A percentile compares a stretch with the other conserved stretches of the same genome.
Conservation (phyloP, 2,797 vertebrate genomes). For the Lateolabrax maculatus region DNA sequence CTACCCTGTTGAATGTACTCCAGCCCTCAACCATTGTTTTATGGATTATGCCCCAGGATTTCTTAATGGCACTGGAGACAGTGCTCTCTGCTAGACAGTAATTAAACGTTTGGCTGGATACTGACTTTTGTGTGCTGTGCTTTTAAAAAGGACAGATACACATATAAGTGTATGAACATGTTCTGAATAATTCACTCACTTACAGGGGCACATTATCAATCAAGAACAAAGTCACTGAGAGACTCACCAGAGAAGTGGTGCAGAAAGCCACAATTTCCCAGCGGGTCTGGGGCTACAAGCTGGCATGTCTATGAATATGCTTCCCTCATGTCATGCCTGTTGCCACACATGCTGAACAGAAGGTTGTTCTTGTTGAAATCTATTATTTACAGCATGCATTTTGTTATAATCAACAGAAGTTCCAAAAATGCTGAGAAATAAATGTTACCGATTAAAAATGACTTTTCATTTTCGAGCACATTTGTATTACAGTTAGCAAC, state of each 20-base stretch:
- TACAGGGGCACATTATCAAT: slow-evolving; percentile 26
- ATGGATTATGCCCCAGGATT: background rate
- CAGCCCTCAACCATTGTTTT: background rate
- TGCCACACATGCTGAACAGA: slow-evolving; percentile 55
- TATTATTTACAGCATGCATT: slow-evolving; percentile 33
- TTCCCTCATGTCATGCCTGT: slow-evolving; percentile 36
- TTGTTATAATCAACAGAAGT: background rate
- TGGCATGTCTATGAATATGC: slow-evolving; percentile 53
- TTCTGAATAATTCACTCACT: slow-evolving; percentile 27
- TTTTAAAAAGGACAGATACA: background rate
- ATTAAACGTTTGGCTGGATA: background rate
- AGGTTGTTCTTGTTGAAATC: slow-evolving; percentile 28
- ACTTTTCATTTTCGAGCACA: background rate
- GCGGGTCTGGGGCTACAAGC: slow-evolving; percentile 37
- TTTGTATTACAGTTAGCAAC: background rate
- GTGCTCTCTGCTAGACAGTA: background rate
- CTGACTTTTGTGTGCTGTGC: background rate
- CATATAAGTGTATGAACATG: slow-evolving; percentile 5
- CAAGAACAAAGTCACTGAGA: slow-evolving; percentile 36
- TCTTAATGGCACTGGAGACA: background rate
- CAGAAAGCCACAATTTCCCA: slow-evolving; percentile 54
- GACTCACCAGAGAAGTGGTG: slow-evolving; percentile 29
- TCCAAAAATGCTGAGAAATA: background rate
- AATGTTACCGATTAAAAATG: background rate
- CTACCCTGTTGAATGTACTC: slow-evolving; percentile 5